Conservation (phyloP, 1,140 invertebrate species). For the Drosophila lowei region DNA sequence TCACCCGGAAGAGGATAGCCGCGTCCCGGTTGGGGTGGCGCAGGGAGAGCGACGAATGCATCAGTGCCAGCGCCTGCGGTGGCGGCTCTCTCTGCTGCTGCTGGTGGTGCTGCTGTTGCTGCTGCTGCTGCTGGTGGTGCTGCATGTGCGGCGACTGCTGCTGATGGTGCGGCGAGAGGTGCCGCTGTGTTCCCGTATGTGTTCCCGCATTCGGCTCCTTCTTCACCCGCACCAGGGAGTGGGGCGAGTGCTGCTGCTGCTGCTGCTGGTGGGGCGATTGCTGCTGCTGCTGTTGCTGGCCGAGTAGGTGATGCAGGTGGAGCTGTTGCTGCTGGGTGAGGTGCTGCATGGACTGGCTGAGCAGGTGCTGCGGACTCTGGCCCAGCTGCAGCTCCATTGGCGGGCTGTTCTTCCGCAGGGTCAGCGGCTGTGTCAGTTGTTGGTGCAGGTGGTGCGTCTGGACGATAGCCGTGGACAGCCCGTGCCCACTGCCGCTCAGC, state of each 20-base stretch:
- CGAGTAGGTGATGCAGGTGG: conserved; percentile 75
- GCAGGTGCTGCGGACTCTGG: conserved; percentile 65
- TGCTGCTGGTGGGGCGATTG: conserved; percentile 80
- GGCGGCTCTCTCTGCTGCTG: conserved; percentile 81
- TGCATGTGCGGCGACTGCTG: conserved; percentile 70
- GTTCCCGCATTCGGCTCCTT: conserved; percentile 83
- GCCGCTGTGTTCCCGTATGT: conserved; percentile 58
- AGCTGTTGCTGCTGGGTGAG: conserved; percentile 73
- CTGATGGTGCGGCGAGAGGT: conserved; percentile 68
- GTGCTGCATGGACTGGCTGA: conserved; percentile 81
- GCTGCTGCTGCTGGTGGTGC: conserved; percentile 52
- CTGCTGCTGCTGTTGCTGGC: conserved; percentile 82
- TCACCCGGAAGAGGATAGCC: conserved; percentile 78
- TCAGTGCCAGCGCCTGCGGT: conserved; percentile 76
- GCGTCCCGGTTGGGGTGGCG: conserved; percentile 78
- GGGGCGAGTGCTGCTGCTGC: conserved; percentile 82
- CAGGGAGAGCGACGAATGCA: conserved; percentile 77
- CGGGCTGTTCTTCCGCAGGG: conserved; percentile 74
- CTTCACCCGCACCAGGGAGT: conserved; percentile 83
- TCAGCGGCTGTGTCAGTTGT: conserved; percentile 78
- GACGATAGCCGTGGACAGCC: conserved; percentile 67
- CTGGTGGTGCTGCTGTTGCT: conserved; percentile 38
- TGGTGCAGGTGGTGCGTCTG: conserved; percentile 79
- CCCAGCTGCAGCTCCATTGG: conserved; percentile 75
- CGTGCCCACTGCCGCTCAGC: conserved; percentile 33